phyloP scores from a whole-genome alignment of 2,888 invertebrate genomes.

The Amaurobius ferox region DNA sequence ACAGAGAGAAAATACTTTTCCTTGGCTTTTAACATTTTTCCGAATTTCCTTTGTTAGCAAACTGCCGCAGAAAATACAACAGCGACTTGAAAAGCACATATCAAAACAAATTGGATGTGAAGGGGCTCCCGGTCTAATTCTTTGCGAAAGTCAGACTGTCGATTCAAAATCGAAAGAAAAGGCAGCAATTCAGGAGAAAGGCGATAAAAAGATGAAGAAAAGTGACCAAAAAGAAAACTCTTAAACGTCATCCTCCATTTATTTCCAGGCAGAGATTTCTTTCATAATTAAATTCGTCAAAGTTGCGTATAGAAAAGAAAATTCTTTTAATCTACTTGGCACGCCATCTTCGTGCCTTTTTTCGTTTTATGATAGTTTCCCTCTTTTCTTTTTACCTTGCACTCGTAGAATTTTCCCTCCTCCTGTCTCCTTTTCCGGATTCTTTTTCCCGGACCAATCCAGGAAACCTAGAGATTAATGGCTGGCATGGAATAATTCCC shows the following conservation, averaged over 20 bases:
- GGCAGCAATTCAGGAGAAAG: neutral
- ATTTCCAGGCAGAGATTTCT: constrained; percentile 25
- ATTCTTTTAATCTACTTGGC: constrained; percentile 33
- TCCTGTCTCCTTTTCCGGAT: neutral
- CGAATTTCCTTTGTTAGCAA: neutral
- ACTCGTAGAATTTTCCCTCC: constrained; percentile 1
- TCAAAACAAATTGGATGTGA: neutral
- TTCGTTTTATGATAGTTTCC: constrained; percentile 1
- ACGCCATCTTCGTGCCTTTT: constrained; percentile 20
- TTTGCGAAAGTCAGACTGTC: neutral
- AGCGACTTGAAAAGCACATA: neutral
- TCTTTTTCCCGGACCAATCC: constrained; percentile 32
- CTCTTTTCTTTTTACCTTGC: constrained; percentile 26
- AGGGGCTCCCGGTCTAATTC: neutral
- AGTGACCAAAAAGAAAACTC: constrained; percentile 18
- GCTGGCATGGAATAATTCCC: constrained; percentile 55
- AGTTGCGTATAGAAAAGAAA: constrained; percentile 34
- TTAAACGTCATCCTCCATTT: constrained; percentile 32
- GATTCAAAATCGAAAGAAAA: neutral
- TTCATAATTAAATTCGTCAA: constrained; percentile 54
- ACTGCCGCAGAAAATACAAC: neutral
- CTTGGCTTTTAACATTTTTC: neutral
- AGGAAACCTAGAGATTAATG: constrained; percentile 53
- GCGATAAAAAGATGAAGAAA: constrained; percentile 16
- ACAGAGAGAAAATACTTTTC: neutral